phyloP scores from a whole-genome alignment of 2,888 invertebrate species.

The Coelopa pilipes region DNA sequence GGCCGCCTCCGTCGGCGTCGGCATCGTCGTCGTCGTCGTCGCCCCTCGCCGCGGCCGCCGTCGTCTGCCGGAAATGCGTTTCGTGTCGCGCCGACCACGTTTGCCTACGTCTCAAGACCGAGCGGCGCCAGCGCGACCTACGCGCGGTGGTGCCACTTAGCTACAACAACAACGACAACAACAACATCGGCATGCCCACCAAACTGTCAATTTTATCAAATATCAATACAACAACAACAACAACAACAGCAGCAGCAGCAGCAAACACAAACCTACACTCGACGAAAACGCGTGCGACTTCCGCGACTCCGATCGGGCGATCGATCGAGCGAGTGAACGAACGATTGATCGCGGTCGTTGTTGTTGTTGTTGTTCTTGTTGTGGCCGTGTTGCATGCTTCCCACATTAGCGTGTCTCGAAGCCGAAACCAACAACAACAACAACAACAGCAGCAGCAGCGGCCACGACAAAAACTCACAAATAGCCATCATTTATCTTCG shows the following conservation, averaged over 20 bases:
- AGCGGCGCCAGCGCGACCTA: constrained; percentile 28
- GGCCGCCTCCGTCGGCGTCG: too few species aligned
- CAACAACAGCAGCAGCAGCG: constrained; percentile 17
- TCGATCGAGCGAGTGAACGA: too few species aligned
- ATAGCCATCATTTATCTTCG: background rate
- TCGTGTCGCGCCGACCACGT: constrained; percentile 2
- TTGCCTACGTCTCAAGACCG: constrained; percentile 34
- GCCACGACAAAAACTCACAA: background rate
- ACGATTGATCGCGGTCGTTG: background rate
- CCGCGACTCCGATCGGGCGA: too few species aligned
- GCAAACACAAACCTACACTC: too few species aligned
- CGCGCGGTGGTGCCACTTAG: background rate
- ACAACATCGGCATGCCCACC: background rate
- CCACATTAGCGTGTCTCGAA: background rate
- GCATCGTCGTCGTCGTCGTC: background rate
- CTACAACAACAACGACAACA: constrained; percentile 1
- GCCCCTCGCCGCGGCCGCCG: background rate
- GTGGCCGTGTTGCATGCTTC: background rate
- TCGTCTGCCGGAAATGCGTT: constrained; percentile 36
- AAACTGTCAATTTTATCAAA: constrained; percentile 2
- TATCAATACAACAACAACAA: background rate
- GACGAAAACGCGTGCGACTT: too few species aligned
- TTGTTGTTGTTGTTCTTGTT: background rate
- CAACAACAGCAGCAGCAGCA: background rate
- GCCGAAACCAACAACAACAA: constrained; percentile 18